phyloP scores from a whole-genome alignment of 2,113 vertebrate genomes.

The Dissostichus mawsoni region DNA sequence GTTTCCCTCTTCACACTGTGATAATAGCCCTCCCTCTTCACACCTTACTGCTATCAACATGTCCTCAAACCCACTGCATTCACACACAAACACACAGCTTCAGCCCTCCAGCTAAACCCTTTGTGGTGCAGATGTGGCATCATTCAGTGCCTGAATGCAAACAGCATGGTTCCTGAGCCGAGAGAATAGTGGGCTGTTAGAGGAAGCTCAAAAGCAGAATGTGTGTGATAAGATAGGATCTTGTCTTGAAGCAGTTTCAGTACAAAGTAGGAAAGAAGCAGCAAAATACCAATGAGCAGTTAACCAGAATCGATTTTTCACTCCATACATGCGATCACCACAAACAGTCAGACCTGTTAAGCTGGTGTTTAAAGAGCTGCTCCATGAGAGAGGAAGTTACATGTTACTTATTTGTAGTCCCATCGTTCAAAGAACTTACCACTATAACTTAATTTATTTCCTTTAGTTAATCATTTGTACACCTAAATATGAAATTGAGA shows the following conservation, averaged over 20 bases:
- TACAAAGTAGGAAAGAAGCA: background rate
- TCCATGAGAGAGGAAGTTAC: too few species aligned
- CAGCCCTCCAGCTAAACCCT: background rate
- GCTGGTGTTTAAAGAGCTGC: too few species aligned
- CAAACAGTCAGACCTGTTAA: background rate
- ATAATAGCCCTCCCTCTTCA: slow-evolving; percentile 58
- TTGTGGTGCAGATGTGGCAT: background rate
- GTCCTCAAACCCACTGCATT: background rate
- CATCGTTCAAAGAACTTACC: too few species aligned
- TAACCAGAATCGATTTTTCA: background rate
- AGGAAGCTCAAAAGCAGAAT: background rate
- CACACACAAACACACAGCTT: slow-evolving; percentile 23
- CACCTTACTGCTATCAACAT: slow-evolving; percentile 48
- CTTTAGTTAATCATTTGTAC: background rate
- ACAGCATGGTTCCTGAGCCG: background rate
- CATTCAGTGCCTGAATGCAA: background rate
- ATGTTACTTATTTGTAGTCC: too few species aligned
- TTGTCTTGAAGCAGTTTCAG: background rate
- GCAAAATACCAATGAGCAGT: background rate
- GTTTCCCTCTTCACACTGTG: slow-evolving; percentile 44
- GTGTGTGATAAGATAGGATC: background rate
- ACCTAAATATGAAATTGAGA: background rate
- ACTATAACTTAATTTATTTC: background rate
- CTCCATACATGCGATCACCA: background rate
- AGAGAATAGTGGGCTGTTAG: too few species aligned